phyloP scores from a whole-genome alignment of 2,113 vertebrate genomes.

The Mastomys coucha region DNA sequence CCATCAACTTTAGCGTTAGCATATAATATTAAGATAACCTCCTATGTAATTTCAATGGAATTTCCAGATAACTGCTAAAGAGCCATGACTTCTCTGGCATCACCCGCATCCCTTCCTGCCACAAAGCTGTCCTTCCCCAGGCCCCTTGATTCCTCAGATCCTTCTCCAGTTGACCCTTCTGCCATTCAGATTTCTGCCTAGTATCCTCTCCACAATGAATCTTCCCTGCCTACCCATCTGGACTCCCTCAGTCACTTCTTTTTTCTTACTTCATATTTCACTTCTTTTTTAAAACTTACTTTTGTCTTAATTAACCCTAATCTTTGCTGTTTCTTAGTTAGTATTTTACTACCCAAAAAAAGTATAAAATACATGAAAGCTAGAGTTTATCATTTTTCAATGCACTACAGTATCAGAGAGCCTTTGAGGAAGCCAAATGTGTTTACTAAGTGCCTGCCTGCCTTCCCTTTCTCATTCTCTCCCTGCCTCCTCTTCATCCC shows the following conservation, averaged over 20 bases:
- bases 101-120: neutral
- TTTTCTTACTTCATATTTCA: neutral
- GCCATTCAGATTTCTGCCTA: neutral
- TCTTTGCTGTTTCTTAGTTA: neutral
- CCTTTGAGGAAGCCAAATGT: neutral
- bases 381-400: neutral
- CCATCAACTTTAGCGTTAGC: neutral
- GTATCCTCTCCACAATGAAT: rapidly evolving
- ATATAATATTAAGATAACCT: neutral
- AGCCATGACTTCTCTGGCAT: neutral
- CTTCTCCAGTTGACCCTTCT: neutral
- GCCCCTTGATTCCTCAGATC: neutral
- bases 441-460: no score
- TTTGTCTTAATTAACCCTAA: neutral
- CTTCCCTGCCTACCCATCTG: neutral
- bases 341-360: neutral
- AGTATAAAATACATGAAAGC: neutral
- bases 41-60: neutral
- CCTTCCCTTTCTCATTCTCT: neutral
- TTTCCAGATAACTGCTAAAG: neutral
- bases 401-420: neutral
- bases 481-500: neutral
- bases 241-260: neutral
- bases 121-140: neutral
- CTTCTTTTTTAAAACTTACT: neutral